Percentiles rank a stretch among this genome's conserved stretches.
These are phyloP conservation scores for Rallus limicola DNA, from an alignment of 2,113 vertebrate species.

Conservation along the genomic window DNA sequence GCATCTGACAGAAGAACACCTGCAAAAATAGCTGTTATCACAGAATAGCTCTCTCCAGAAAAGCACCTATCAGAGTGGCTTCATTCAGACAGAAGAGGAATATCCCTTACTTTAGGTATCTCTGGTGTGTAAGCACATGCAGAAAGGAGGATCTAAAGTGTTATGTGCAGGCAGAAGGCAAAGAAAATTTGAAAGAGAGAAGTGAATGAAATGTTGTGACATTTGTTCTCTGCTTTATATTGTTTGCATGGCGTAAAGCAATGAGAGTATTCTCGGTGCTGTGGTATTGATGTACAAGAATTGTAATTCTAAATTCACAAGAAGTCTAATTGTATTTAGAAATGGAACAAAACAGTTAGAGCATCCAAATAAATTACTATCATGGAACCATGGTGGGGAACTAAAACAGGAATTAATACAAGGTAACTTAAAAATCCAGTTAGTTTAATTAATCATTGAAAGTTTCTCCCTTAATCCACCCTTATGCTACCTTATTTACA, in stretches of 20 bases:
- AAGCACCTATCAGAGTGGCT: neutral
- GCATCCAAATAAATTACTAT: neutral
- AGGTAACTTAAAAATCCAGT: neutral
- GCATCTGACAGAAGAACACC: conserved; percentile 12
- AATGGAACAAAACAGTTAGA: neutral
- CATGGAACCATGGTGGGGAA: neutral
- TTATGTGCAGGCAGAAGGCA: neutral
- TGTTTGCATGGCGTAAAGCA: neutral
- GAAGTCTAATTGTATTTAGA: neutral
- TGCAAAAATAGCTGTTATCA: conserved; percentile 43
- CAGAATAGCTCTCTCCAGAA: conserved; percentile 10
- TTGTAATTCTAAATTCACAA: neutral
- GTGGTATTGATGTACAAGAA: neutral
- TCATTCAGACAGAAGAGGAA: neutral
- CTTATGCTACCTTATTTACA: neutral
- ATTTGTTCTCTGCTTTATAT: neutral
- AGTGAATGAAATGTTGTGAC: neutral
- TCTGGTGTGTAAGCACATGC: neutral
- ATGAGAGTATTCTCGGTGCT: neutral
- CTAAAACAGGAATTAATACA: neutral
- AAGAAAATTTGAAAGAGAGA: neutral
- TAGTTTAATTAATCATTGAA: neutral
- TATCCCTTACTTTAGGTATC: neutral
- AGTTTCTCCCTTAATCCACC: no score
- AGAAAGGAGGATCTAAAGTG: neutral